Conservation (phyloP, 2,113 vertebrate species). For the Uropsilus gracilis region DNA sequence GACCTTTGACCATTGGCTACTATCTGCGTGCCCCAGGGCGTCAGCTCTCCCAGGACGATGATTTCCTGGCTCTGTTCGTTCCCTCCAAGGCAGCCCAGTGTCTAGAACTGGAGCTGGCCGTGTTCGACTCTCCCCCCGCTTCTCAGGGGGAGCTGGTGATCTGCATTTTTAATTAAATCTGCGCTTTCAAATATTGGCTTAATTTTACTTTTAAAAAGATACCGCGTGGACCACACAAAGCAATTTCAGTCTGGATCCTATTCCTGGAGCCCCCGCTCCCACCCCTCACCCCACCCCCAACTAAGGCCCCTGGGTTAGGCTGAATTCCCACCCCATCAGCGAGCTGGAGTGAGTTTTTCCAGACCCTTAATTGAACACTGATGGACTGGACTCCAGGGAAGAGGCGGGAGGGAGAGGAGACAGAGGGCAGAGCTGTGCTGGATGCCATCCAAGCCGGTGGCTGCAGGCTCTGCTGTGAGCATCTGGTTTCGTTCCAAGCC, state of each 20-base stretch:
- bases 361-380: not conserved
- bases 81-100: not conserved
- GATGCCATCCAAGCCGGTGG: not conserved
- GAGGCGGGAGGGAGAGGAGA: not conserved
- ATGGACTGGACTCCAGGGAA: not conserved
- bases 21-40: not conserved
- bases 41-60: no score
- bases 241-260: not conserved
- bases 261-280: no score
- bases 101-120: not conserved
- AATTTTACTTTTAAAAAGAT: not conserved
- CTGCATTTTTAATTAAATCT: not conserved
- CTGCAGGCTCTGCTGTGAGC: not conserved
- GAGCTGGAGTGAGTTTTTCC: not conserved
- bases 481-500: not conserved
- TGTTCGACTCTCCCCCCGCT: not conserved
- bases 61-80: not conserved
- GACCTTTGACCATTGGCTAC: not conserved
- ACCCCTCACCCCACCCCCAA: fast-evolving
- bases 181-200: slow-evolving; percentile 7
- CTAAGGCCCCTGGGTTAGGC: not conserved
- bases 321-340: no score
- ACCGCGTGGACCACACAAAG: not conserved
- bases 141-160: not conserved
- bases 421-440: not conserved